Conservation (phyloP, 2,888 invertebrate genomes). For the Rambutsinella grinnellia region DNA sequence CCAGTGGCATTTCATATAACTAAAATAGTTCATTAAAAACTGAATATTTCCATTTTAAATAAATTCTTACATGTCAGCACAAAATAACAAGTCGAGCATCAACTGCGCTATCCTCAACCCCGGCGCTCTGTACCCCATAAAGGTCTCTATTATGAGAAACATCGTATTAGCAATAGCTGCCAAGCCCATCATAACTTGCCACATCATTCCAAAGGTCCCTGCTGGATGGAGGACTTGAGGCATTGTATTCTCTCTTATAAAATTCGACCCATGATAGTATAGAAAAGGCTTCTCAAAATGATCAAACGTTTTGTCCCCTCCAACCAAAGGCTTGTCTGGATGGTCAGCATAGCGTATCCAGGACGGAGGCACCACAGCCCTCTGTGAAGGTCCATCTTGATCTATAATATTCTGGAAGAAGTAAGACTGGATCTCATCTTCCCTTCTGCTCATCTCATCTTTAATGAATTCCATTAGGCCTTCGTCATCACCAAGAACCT, state of each 20-base stretch:
- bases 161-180: conserved; percentile 25
- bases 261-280: conserved; percentile 19
- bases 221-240: conserved; percentile 57
- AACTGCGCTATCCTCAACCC: conserved; percentile 28
- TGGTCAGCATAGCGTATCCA: conserved; percentile 36
- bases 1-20: conserved; percentile 61
- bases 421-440: conserved; percentile 14
- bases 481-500: conserved; percentile 55
- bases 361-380: conserved; percentile 26
- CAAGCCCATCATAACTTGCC: conserved; percentile 50
- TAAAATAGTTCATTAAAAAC: no score
- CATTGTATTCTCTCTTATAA: conserved; percentile 46
- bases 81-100: conserved; percentile 32
- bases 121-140: conserved; percentile 42
- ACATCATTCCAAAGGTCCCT: conserved; percentile 55
- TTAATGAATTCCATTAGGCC: conserved; percentile 45
- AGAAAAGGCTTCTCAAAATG: conserved; percentile 56
- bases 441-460: conserved; percentile 37
- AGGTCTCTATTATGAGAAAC: conserved; percentile 43
- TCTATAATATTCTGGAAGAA: background rate
- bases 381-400: conserved; percentile 7
- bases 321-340: conserved; percentile 22
- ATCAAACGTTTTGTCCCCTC: conserved; percentile 43
- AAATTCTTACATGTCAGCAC: conserved; percentile 59
- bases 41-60: no score